Conservation (phyloP, 2,888 invertebrate species). For the Eupithecia abbreviata region DNA sequence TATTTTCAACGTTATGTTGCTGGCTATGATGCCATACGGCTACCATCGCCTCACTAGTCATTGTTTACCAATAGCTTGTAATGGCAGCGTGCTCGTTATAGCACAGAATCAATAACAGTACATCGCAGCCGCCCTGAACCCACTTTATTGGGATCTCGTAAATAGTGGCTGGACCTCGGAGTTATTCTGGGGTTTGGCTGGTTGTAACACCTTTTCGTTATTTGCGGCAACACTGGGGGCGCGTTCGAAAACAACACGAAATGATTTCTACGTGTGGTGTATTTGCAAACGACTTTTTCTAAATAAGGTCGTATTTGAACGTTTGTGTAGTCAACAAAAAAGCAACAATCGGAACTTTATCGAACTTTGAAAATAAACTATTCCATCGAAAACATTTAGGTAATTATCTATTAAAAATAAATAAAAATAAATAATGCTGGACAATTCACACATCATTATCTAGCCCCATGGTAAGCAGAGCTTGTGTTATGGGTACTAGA, state of each 20-base stretch:
- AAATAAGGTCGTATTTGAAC: background rate
- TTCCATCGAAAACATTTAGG: background rate
- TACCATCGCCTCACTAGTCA: constrained; percentile 4
- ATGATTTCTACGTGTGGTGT: background rate
- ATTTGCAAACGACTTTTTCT: background rate
- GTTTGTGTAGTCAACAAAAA: too few species aligned
- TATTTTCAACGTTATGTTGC: background rate
- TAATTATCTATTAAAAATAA: background rate
- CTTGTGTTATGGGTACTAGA: too few species aligned
- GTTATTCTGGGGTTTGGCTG: background rate
- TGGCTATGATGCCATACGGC: background rate
- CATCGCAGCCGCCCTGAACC: constrained; percentile 6
- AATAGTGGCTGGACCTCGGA: constrained; percentile 11
- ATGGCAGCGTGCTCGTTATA: constrained; percentile 24
- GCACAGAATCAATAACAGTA: constrained; percentile 21
- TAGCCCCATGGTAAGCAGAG: too few species aligned
- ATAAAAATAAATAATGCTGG: too few species aligned
- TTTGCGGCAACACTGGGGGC: constrained; percentile 3
- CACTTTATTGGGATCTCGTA: constrained; percentile 22
- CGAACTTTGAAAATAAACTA: background rate
- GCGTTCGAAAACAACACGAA: background rate
- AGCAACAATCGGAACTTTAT: background rate
- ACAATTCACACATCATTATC: too few species aligned
- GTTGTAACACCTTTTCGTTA: background rate
- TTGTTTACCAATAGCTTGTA: constrained; percentile 24